A percentile compares a stretch with the other conserved stretches of the same genome.
Evolutionary conservation across 53 echinoderm and acorn worm genomes (phyloP).

Genomic region (Henricia sp.): DNA sequence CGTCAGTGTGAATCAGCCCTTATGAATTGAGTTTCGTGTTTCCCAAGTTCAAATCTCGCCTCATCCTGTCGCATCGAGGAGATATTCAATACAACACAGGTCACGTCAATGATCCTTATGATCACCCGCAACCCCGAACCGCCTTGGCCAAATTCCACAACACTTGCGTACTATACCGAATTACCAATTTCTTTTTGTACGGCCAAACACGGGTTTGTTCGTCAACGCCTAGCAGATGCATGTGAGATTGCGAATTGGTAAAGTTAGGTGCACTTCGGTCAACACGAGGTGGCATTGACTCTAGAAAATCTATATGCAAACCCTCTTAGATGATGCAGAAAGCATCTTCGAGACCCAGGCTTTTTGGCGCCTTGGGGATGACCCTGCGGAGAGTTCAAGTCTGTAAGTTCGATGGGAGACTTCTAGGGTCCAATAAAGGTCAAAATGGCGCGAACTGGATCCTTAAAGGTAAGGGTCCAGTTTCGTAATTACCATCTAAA

Average conservation of each 20-base stretch:
- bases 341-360: slow-evolving; percentile 24
- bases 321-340: neutral
- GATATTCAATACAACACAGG: slow-evolving; percentile 3
- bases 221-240: slow-evolving; percentile 51
- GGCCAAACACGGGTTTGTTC: neutral
- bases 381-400: slow-evolving; percentile 3
- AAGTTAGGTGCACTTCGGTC: too few species aligned
- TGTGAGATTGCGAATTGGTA: neutral
- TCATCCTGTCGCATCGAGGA: slow-evolving; percentile 15
- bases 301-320: too few species aligned
- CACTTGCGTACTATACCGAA: neutral
- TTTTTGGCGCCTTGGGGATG: slow-evolving; percentile 9
- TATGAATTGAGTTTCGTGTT: neutral
- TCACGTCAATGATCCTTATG: neutral
- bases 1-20: too few species aligned
- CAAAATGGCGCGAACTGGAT: too few species aligned
- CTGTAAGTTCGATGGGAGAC: slow-evolving; percentile 37
- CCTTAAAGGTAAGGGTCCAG: too few species aligned
- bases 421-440: slow-evolving; percentile 17
- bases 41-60: neutral
- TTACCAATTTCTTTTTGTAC: neutral
- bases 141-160: neutral
- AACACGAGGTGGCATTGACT: neutral
- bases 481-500: too few species aligned
- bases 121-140: neutral